These are phyloP conservation scores for Coleophora flavipennella DNA, from an alignment of 2,888 invertebrate genomes.

Conservation along the genomic window DNA sequence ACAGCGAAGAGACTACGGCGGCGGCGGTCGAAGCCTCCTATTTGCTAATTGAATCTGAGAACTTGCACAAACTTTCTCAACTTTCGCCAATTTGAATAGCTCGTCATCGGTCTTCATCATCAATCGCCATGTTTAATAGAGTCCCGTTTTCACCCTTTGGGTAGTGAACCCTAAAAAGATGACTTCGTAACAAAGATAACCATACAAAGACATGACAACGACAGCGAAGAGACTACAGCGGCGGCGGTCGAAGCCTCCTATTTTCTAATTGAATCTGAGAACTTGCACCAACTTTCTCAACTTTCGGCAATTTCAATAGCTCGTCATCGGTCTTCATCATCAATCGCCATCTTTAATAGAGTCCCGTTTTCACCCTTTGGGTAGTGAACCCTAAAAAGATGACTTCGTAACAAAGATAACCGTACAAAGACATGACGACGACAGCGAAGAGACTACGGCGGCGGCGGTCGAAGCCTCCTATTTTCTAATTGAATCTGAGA, in stretches of 20 bases:
- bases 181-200: too few relatives aligned
- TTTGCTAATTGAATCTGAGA: slow-evolving; percentile 65
- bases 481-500: slow-evolving; percentile 65
- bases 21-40: slow-evolving; percentile 27
- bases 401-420: too few relatives aligned
- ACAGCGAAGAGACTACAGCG: slow-evolving; percentile 12
- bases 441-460: slow-evolving; percentile 12
- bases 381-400: too few relatives aligned
- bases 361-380: too few relatives aligned
- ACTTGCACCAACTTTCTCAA: slow-evolving; percentile 51
- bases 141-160: too few relatives aligned
- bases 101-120: slow-evolving; percentile 54
- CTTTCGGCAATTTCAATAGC: slow-evolving; percentile 59
- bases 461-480: slow-evolving; percentile 27
- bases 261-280: slow-evolving; percentile 65
- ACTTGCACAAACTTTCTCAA: slow-evolving; percentile 51
- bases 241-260: slow-evolving; percentile 27
- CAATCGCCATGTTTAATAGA: too few relatives aligned
- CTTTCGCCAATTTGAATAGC: slow-evolving; percentile 57
- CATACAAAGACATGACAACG: too few relatives aligned
- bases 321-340: slow-evolving; percentile 54
- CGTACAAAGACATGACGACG: too few relatives aligned
- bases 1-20: slow-evolving; percentile 12
- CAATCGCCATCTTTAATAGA: too few relatives aligned
- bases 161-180: too few relatives aligned